Percentiles rank a stretch among this genome's conserved stretches.
These are phyloP conservation scores for Halcyon chelicuti DNA, from an alignment of 2,797 vertebrate species.

Conservation along the genomic window DNA sequence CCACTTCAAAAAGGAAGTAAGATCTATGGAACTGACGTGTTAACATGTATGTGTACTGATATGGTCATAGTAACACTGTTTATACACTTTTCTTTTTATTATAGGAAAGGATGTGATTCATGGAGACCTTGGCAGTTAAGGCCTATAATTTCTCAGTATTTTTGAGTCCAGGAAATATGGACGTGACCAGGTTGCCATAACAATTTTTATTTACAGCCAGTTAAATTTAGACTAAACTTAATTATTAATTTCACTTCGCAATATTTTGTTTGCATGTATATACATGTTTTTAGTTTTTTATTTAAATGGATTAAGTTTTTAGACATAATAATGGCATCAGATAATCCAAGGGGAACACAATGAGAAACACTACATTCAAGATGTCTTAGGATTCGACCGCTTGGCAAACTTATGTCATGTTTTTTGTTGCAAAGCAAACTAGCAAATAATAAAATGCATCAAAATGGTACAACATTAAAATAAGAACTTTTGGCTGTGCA, in stretches of 20 bases:
- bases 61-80: too few relatives aligned
- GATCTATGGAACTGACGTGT: background rate
- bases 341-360: background rate
- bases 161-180: background rate
- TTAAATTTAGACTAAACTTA: background rate
- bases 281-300: background rate
- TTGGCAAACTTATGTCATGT: background rate
- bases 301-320: background rate
- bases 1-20: background rate
- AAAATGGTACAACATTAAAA: background rate
- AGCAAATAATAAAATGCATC: background rate
- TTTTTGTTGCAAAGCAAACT: background rate
- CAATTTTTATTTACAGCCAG: background rate
- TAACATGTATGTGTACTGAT: background rate
- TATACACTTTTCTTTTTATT: background rate
- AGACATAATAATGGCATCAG: background rate
- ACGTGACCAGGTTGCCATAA: background rate
- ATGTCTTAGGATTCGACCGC: background rate
- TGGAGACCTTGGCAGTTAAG: background rate
- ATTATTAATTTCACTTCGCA: background rate
- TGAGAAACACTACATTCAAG: background rate
- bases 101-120: background rate
- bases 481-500: background rate
- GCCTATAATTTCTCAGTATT: background rate
- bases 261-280: background rate